Base-by-base conservation (phyloP, 1,140 invertebrate species). In the Gonioctena quinquepunctata region DNA sequence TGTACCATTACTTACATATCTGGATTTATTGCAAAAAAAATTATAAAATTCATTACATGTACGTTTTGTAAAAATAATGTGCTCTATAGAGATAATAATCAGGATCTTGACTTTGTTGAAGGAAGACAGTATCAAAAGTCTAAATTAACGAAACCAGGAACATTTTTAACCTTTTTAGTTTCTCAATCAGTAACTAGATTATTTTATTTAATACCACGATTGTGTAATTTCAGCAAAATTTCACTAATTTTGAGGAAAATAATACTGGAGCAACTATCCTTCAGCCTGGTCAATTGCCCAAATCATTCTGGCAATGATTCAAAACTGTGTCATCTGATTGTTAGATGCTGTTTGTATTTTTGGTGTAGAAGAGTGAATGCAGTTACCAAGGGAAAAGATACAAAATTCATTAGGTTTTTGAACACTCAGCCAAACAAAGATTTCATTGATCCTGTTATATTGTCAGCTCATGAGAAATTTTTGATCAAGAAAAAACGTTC, bases 161-260 rank as follows among this genome's bases (percentile, higher is more conserved):
- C 13, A n/a, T 3, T 25, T 66, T 50, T 54, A 22, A 50, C 49
- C 52, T 56, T 52, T 54, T 8, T 66, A 25, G 18, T 52, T 16
- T 52, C 16, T 6, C 18, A 66, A 54, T 18, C 64, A 26, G 13
- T 66, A 19, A 25, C 22, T 16, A 28, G 19, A 18, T 28, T 59
- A 59, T 59, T 59, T 59, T 59, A 27, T 57, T 59, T 67, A 33
- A 67, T 59, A 57, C 65, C 65, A 57, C 50, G 54, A 11, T 33
- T 67, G 25, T 67, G 54, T 25, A 11, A 26, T 33, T 16, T 28
- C 8, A 19, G 21, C 26, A 57, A 67, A 16, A 28, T 67, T 26
- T 27, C 54, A 33, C 28, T 11, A 33, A 33, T 33, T 33, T 33
- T 33, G 28, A 33, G 28, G 8, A 33, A 33, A 33, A 33, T 33